Percentiles rank a stretch among this genome's conserved stretches.
phyloP scores from a whole-genome alignment of 2,888 invertebrate genomes.

The Bugula neritina region DNA sequence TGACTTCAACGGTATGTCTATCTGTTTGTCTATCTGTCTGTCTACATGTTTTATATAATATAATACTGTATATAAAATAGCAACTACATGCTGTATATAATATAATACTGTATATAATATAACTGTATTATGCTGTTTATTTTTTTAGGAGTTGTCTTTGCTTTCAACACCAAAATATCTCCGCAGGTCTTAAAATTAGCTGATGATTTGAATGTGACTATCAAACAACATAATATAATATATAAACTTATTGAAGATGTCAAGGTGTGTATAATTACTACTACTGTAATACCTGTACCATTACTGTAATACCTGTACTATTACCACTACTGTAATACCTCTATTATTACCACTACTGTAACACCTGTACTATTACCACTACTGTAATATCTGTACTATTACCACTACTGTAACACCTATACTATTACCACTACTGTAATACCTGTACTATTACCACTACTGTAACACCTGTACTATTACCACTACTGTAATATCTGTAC shows the following conservation, averaged over 20 bases:
- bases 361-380: too few species aligned
- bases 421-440: too few species aligned
- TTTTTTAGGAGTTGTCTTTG: slow-evolving; percentile 69
- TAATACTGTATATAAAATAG: not conserved
- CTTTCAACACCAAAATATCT: slow-evolving; percentile 70
- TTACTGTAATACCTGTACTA: too few species aligned
- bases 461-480: too few species aligned
- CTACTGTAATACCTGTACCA: not conserved
- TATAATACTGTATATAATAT: not conserved
- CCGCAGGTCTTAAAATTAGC: slow-evolving; percentile 56
- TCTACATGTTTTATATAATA: not conserved
- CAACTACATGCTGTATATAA: too few species aligned
- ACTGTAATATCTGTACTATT: too few species aligned
- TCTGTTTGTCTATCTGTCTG: slow-evolving; percentile 23
- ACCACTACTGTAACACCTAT: too few species aligned
- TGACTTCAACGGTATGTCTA: slow-evolving; percentile 60
- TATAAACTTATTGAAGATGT: slow-evolving; percentile 86
- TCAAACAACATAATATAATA: slow-evolving; percentile 78
- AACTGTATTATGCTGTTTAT: too few species aligned
- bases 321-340: too few species aligned
- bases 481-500: too few species aligned
- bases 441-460: too few species aligned
- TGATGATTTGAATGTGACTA: slow-evolving; percentile 57
- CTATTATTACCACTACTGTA: too few species aligned
- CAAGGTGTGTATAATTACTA: slow-evolving; percentile 59